phyloP scores from a whole-genome alignment of 2,113 vertebrate species.

The Lamprologus lemairii region DNA sequence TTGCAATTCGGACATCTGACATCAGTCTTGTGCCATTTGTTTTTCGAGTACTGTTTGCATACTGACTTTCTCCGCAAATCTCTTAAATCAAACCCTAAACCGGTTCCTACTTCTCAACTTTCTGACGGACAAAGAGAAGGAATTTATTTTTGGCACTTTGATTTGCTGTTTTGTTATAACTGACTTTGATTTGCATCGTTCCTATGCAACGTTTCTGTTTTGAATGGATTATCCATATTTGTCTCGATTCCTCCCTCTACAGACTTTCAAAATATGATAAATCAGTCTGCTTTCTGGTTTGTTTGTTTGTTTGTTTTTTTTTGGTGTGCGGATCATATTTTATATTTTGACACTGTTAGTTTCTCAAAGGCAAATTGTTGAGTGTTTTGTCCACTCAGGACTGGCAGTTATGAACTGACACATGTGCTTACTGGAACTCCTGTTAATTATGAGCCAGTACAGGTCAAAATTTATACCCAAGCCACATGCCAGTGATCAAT shows the following conservation, averaged over 20 bases:
- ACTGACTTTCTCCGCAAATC: not conserved
- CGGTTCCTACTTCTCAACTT: not conserved
- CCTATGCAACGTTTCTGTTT: not conserved
- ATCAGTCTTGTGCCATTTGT: not conserved
- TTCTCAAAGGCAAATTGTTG: not conserved
- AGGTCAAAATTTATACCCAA: not conserved
- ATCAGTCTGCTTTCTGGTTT: not conserved
- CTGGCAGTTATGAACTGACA: not conserved
- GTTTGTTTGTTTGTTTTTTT: not conserved
- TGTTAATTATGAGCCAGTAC: not conserved
- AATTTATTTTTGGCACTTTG: not conserved
- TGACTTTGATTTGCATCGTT: not conserved
- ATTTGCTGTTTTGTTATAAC: not conserved
- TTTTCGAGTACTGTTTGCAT: not conserved
- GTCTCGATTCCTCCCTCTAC: not conserved
- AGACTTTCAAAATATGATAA: not conserved
- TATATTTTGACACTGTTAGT: not conserved
- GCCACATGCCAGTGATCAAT: not conserved
- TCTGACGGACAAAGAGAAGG: not conserved
- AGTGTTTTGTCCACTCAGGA: not conserved
- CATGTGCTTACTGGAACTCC: not conserved
- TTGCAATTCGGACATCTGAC: constrained; percentile 15
- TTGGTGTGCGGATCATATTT: not conserved
- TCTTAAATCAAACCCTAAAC: not conserved
- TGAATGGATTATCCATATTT: not conserved